Percentiles rank a stretch among this genome's conserved stretches.
Evolutionary conservation across 2,888 invertebrate species (phyloP).

Genomic region (Pseudococcus longispinus): DNA sequence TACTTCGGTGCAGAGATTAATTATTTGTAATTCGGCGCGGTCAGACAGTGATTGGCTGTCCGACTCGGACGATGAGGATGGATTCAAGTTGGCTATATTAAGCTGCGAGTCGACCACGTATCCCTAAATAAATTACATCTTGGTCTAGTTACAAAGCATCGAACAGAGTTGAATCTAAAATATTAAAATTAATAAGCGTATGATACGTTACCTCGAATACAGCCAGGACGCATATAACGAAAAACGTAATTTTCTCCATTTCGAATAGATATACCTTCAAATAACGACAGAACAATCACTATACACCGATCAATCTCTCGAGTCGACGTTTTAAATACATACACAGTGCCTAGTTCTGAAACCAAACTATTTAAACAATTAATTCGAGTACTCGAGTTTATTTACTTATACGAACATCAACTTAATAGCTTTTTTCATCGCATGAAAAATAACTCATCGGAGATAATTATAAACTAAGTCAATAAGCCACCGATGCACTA

Average conservation of each 20-base stretch:
- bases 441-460: not conserved
- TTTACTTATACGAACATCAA: not conserved
- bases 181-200: not conserved
- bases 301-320: not conserved
- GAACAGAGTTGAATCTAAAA: not conserved
- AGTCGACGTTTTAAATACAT: not conserved
- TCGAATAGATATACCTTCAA: not conserved
- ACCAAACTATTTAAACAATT: not conserved
- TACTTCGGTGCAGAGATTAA: constrained; percentile 11
- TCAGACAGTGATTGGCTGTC: not conserved
- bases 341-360: not conserved
- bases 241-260: not conserved
- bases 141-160: not conserved
- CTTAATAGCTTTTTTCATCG: not conserved
- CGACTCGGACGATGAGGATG: not conserved
- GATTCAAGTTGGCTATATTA: not conserved
- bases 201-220: not conserved
- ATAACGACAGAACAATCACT: not conserved
- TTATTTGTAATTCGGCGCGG: not conserved
- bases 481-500: not conserved
- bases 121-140: not conserved
- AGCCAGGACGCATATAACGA: not conserved
- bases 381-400: not conserved
- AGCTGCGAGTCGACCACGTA: not conserved
- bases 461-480: constrained; percentile 1